Evolutionary conservation across 2,797 vertebrate genomes (phyloP).

Genomic region (Xenops minutus): DNA sequence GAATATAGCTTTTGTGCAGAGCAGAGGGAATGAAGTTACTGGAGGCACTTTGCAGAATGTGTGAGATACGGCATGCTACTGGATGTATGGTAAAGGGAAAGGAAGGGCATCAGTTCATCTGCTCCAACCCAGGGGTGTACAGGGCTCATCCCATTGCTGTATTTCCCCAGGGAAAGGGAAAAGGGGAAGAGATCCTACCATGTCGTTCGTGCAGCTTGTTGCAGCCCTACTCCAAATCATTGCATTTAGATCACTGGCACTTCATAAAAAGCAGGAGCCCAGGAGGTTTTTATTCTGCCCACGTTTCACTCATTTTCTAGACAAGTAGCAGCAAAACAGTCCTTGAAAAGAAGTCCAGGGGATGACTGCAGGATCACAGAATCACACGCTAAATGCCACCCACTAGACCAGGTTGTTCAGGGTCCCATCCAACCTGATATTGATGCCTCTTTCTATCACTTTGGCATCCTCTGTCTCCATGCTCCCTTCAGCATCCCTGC

Average conservation of each 20-base stretch:
- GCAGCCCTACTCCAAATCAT: not conserved
- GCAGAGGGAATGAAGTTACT: not conserved
- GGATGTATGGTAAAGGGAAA: not conserved
- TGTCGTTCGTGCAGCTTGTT: not conserved
- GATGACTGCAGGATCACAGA: not conserved
- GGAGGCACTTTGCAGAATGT: not conserved
- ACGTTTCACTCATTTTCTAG: not conserved
- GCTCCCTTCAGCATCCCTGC: not conserved
- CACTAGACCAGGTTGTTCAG: not conserved
- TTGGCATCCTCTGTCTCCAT: not conserved
- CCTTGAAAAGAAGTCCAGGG: not conserved
- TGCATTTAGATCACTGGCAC: accelerated
- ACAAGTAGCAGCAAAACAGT: not conserved
- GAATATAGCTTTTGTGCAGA: not conserved
- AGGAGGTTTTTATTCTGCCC: not conserved
- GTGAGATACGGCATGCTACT: not conserved
- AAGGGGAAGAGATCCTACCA: not conserved
- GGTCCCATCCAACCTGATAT: too few relatives aligned
- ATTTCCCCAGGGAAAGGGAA: not conserved
- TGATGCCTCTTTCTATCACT: not conserved
- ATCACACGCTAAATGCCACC: not conserved
- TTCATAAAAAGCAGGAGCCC: not conserved
- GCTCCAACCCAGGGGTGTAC: not conserved
- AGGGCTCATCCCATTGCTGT: not conserved
- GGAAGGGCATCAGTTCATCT: not conserved